phyloP scores from a whole-genome alignment of 2,797 vertebrate species.

The Hyperoplus immaculatus region DNA sequence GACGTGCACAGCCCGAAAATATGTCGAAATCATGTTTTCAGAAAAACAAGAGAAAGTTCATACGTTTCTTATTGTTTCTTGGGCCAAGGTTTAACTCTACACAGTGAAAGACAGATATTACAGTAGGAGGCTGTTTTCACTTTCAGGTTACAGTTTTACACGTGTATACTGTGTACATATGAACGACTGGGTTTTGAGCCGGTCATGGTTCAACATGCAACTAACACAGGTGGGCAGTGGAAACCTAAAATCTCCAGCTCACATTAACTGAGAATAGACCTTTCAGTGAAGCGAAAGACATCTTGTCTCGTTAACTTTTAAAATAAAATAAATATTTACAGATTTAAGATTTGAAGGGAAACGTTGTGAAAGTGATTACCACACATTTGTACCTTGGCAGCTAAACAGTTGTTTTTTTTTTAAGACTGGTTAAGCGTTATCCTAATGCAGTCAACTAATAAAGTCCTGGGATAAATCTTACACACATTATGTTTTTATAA shows the following conservation, averaged over 20 bases:
- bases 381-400: no score
- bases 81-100: no score
- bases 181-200: no score
- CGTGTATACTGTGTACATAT: no score
- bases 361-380: background rate
- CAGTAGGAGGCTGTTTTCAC: background rate
- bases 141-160: background rate
- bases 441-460: no score
- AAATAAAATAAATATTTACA: background rate
- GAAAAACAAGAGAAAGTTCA: background rate
- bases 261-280: background rate
- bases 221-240: background rate
- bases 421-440: no score
- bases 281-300: background rate
- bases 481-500: no score
- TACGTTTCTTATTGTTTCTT: background rate
- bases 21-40: background rate
- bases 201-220: no score
- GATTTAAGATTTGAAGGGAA: background rate
- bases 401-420: no score
- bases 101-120: background rate
- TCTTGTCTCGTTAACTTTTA: no score
- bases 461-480: no score
- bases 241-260: background rate
- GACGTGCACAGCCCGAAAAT: background rate